Base-by-base conservation (phyloP, 2,113 vertebrate species). In the Diphyllodes magnificus region DNA sequence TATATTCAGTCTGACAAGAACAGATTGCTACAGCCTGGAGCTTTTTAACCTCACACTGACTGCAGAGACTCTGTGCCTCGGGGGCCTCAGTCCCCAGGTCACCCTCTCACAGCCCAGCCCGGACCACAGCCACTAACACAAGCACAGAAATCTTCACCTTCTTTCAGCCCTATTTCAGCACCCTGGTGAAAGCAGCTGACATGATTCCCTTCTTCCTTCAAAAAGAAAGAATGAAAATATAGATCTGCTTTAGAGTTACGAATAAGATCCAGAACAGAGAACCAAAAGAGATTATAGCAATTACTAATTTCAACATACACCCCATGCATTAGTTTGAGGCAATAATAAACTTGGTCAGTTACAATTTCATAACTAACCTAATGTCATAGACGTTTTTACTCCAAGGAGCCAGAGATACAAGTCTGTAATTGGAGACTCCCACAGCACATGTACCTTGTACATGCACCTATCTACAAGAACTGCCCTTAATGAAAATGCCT, bases 221-320 rank as follows among this genome's bases (percentile, higher is more conserved):
- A 33, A 83, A 28, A 44, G 8, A 57, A 76, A 37, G 3, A 40
- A 70, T 19, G 7, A 49, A 69, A 88, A 57, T 20, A 70, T 0
- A 39, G 15, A 83, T 51, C 57, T 47, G 4, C 37, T 27, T 37
- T 2, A 27, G 27, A 51, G 39, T 15, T 23, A 28, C 0, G 0
- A 33, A 8, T n/a, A 66, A 65, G 5, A 27, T 60, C 17, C 44
- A 82, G 40, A 60, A 70, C 1, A 68, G 24, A 71, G 15, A 96
- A 35, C 4, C 7, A 54, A 40, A 82, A 30, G 12, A 39, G 1
- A 30, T 31, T 33, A 54, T 0, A 59, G 37, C 16, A 57, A 40
- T 28, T 53, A 24, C 6, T 13, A 66, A 53, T 47, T 78, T 59
- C 42, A 44, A 56, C 7, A 44, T 21, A n/a, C 3, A 42, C 1